A percentile compares a stretch with the other conserved stretches of the same genome.
These are phyloP conservation scores for Rhombomys opimus DNA, from an alignment of 2,113 vertebrate genomes.

Conservation along the genomic window DNA sequence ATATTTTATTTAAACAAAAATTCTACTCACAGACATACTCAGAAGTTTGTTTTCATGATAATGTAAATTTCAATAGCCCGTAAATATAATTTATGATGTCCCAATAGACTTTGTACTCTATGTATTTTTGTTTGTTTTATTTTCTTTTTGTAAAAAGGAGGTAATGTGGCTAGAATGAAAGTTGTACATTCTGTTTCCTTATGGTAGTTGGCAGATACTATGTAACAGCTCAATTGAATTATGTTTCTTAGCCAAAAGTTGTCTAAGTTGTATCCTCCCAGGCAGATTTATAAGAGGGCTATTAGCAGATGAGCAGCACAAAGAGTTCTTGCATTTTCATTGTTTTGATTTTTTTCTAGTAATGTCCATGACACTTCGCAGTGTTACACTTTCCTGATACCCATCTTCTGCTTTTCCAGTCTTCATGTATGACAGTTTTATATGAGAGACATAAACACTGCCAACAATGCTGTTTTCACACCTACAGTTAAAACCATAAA, in stretches of 20 bases:
- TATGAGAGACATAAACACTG: background rate
- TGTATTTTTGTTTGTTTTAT: background rate
- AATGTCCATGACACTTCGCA: background rate
- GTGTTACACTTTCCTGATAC: background rate
- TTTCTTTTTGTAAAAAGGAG: background rate
- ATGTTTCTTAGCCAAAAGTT: background rate
- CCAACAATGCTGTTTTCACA: background rate
- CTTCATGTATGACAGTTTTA: background rate
- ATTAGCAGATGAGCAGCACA: background rate
- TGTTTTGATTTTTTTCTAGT: background rate
- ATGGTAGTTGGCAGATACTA: background rate
- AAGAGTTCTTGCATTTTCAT: background rate
- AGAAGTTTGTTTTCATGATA: background rate
- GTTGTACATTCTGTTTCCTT: background rate
- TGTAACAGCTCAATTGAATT: background rate
- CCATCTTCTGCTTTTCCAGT: background rate
- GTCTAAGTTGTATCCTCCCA: background rate
- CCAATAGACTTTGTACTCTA: background rate
- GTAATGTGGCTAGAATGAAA: background rate
- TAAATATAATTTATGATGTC: background rate
- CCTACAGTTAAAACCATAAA: background rate
- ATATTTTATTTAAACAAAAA: background rate
- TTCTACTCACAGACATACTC: background rate
- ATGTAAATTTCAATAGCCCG: background rate
- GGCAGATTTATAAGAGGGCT: background rate